phyloP scores from a whole-genome alignment of 2,113 vertebrate species.

The Talpa occidentalis region DNA sequence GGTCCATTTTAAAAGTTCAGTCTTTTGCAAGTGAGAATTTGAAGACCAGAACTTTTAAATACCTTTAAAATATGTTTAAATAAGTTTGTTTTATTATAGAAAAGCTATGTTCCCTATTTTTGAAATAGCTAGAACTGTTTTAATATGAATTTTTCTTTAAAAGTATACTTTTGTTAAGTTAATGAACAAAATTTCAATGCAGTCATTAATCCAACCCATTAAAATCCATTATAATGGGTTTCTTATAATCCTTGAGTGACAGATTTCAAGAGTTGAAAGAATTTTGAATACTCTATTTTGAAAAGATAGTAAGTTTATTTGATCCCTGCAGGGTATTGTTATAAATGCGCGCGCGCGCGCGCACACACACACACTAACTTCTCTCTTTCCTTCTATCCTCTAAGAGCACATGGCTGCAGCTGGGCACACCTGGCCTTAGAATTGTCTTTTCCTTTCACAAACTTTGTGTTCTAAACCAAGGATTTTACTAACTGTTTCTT shows the following conservation, averaged over 20 bases:
- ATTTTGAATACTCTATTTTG: neutral
- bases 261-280: neutral
- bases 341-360: no score
- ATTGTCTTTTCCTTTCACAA: neutral
- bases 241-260: neutral
- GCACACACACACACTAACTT: rapidly evolving
- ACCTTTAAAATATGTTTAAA: slow-evolving; percentile 7
- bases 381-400: neutral
- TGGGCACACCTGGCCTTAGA: neutral
- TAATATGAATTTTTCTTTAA: neutral
- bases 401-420: no score
- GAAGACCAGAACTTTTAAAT: slow-evolving; percentile 12
- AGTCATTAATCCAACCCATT: neutral
- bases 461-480: neutral
- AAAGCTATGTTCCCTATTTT: neutral
- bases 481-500: neutral
- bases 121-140: neutral
- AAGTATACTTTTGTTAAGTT: neutral
- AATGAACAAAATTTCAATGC: neutral
- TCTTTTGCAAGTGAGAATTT: slow-evolving; percentile 18
- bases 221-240: neutral
- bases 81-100: neutral
- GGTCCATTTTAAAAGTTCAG: neutral
- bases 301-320: neutral
- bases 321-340: neutral